Base-by-base conservation (phyloP, 2,888 invertebrate genomes). In the Cryptocheilus praepositus region DNA sequence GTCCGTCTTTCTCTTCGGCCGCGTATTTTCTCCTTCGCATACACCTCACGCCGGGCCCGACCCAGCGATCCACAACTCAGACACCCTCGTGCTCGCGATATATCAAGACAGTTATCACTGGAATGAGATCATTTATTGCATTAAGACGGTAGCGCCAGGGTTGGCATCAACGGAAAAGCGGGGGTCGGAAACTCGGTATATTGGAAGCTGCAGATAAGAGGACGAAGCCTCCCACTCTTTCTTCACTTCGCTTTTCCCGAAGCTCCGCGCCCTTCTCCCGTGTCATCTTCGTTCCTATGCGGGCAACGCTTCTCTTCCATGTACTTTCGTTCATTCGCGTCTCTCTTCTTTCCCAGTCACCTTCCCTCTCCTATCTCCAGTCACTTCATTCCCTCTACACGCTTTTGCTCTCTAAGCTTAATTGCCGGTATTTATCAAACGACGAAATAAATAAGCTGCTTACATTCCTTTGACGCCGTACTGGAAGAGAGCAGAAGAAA, bases 361-460 rank as follows among this genome's bases (percentile, higher is more conserved):
- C 61, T 44, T 52, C 60, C 55, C 28, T 36, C 63, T 61, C 45
- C 46, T 56, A 21, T n/a, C 56, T 21, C 53, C 16, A 61, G 61
- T 53, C 62, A 64, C 66, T 64, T 61, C 53, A 57, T 59, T 15
- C 64, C 21, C 62, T 25, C 49, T 49, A 49, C 18, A 16, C 51
- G 61, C 58, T 52, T 55, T 56, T n/a, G 74, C 77, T 74, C 74
- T 74, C 70, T 73, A 71, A 80, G 79, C 79, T 85, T 85, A 86
- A 86, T 86, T 84, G 84, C 82, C 74, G 74, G 81, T 85, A 85
- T 86, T 86, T 85, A 84, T 86, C 86, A 86, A 85, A 83, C 77
- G 81, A 73, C 81, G 77, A 84, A 85, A 85, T 84, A 82, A 86
- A 83, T 86, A 86, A 86, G 81, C 86, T 76, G 80, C 85, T 85